Conservation (phyloP, 2,797 vertebrate species). For the Pantherophis vulpinus region DNA sequence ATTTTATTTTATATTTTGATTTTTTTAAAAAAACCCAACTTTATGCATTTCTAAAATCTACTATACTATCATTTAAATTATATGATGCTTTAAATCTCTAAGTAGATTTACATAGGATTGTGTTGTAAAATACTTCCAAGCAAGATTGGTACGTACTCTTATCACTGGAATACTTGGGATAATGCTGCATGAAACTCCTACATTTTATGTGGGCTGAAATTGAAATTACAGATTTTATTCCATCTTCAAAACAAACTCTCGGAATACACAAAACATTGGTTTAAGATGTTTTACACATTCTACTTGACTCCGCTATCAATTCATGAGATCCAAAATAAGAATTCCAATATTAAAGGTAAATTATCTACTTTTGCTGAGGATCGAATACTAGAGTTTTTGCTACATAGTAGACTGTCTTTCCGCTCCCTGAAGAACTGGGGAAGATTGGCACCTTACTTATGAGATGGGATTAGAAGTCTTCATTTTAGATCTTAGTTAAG, state of each 20-base stretch:
- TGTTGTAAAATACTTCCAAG: background rate
- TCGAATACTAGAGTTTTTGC: background rate
- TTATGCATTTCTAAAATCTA: background rate
- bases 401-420: background rate
- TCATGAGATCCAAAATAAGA: background rate
- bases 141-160: background rate
- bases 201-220: background rate
- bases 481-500: background rate
- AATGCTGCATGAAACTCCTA: background rate
- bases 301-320: background rate
- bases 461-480: background rate
- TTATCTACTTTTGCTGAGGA: background rate
- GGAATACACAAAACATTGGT: background rate
- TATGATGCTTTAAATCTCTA: background rate
- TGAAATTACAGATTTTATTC: background rate
- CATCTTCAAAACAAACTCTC: background rate
- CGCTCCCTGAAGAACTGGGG: background rate
- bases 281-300: background rate
- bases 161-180: background rate
- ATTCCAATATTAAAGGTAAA: background rate
- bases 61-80: background rate
- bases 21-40: background rate
- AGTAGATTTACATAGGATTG: background rate
- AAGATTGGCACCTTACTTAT: background rate
- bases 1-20: background rate